Conservation (phyloP, 2,888 invertebrate genomes). For the Hirtodrosophila cameraria region DNA sequence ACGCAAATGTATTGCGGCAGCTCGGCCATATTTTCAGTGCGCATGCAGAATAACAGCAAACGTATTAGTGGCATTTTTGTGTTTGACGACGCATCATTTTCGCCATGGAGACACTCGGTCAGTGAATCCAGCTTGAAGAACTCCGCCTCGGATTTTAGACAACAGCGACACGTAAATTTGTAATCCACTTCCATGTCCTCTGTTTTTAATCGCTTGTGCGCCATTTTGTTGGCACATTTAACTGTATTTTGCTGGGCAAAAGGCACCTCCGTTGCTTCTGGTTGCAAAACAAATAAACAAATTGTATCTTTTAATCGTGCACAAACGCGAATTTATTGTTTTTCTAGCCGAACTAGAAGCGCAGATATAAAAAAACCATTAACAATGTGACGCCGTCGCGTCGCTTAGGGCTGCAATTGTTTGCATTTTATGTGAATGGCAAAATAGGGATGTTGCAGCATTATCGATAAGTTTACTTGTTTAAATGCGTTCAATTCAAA, state of each 20-base stretch:
- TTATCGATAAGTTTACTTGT: conserved; percentile 7
- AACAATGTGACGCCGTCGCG: conserved; percentile 43
- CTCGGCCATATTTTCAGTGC: conserved; percentile 61
- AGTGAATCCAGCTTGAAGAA: conserved; percentile 71
- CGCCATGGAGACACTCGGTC: conserved; percentile 37
- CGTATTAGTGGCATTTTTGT: conserved; percentile 65
- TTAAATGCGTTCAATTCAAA: no score
- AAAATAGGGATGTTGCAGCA: background rate
- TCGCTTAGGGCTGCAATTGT: conserved; percentile 22
- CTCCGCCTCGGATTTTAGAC: conserved; percentile 75
- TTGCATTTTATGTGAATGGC: conserved; percentile 31
- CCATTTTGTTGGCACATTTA: conserved; percentile 53
- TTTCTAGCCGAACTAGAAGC: conserved; percentile 25
- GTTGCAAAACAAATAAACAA: conserved; percentile 17
- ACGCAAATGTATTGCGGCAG: conserved; percentile 73
- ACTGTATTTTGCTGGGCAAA: no score
- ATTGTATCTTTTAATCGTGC: conserved; percentile 14
- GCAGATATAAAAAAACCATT: conserved; percentile 44
- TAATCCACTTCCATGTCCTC: conserved; percentile 55
- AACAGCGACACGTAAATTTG: conserved; percentile 77
- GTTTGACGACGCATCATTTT: conserved; percentile 16
- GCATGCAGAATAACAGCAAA: conserved; percentile 71
- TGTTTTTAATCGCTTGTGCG: conserved; percentile 43
- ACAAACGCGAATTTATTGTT: conserved; percentile 32
- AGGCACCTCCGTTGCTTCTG: conserved; percentile 6